Base-by-base conservation (phyloP, 2,888 invertebrate species). In the Pediacus dermestoides region DNA sequence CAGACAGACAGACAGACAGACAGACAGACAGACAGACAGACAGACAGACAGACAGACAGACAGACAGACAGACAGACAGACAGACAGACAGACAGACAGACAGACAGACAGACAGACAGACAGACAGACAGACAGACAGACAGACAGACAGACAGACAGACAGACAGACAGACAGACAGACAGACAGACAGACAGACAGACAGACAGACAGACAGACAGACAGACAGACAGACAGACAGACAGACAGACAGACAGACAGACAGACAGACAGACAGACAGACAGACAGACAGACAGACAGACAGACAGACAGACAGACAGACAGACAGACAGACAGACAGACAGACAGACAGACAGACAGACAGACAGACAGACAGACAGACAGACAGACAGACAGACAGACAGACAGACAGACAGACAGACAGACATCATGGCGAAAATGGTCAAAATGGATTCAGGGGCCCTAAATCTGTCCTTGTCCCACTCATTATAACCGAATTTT, bases 41-140 rank as follows among this genome's bases (percentile, higher is more conserved):
- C 37, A 30, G 37, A 36, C 37, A 36, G 37, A 30, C 37, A 36
- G 37, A 36, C 37, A 30, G 37, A 30, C 37, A 36, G 37, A 36
- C 28, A 28, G 28, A 28, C 28, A 28, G 28, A 28, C 28, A 28
- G 28, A 28, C 28, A 28, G 28, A 28, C 28, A 28, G 28, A 28
- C 28, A 28, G 28, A 14, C 13, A 35, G 27, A 28, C 4, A 37
- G 16, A 12, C 16, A 23, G 30, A 33, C 33, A 33, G 33, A 33
- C 33, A 33, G 33, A 33, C 33, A 33, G 33, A 33, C 33, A 33
- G 33, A 33, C 33, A 33, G 33, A 33, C 33, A 33, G 33, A 33
- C 33, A 33, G 33, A 33, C 33, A 33, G 33, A 34, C 34, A 34
- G 34, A 34, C 34, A 34, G 34, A 34, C 34, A 34, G 34, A 34